Base-by-base conservation (phyloP, 2,888 invertebrate species). In the Pollenia amentaria region DNA sequence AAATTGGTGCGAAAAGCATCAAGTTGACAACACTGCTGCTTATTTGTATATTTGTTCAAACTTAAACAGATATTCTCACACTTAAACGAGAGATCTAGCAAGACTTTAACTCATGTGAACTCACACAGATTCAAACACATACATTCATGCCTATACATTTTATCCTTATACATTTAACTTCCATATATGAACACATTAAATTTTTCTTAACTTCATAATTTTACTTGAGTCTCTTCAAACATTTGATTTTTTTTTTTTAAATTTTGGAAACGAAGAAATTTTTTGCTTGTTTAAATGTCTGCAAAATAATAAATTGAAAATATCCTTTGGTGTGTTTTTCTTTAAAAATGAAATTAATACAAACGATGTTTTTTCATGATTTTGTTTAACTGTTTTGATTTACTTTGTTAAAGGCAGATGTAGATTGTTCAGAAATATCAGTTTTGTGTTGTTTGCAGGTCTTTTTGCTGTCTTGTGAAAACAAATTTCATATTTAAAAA, bases 271-370 rank as follows among this genome's bases (percentile, higher is more conserved):
- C 1, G 46, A 60, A 18, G 14, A 12, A 7, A 46, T 2, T 46
- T 40, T 10, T 42, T 53, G 14, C 44, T 42, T 42, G 62, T 42
- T 42, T 10, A 14, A 65, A 21, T 64, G 82, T 83, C 82, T 82
- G 69, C 44, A 53, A 46, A 51, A 69, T 83, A 84, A 84, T 82
- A 60, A 76, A 87, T 87, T 69, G 87, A 88, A 87, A 84, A 88
- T 88, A 90, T 88, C 89, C 89, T 87, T 88, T 87, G 88, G 88
- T 88, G 88, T 89, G 88, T 89, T 89, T 90, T 90, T 62, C 69
- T 91, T 91, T 90, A 89, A 89, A 91, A 91, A 91, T 90, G 88
- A 90, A 91, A 91, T 91, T 91, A 91, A 90, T 91, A 62, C 48
- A 14, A 91, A 90, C 90, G 88, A 90, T 90, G 89, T 89, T 87